A percentile compares a stretch with the other conserved stretches of the same genome.
These are phyloP conservation scores for Microtus oregoni DNA, from an alignment of 2,113 vertebrate genomes.

Conservation along the genomic window DNA sequence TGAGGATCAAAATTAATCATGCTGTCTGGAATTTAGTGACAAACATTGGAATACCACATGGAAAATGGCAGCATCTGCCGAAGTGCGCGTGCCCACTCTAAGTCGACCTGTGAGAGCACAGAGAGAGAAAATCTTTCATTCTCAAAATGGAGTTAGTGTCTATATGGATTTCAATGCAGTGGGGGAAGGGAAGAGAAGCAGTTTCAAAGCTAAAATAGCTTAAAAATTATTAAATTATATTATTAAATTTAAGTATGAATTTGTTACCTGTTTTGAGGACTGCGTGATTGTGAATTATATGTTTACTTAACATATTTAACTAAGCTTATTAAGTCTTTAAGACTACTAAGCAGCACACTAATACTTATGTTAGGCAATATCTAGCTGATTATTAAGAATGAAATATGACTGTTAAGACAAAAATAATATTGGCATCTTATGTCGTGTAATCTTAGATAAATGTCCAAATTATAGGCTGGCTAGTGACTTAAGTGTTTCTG, in stretches of 20 bases:
- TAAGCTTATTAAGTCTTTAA: neutral
- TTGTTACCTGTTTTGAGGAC: neutral
- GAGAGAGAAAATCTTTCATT: neutral
- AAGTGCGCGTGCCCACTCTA: neutral
- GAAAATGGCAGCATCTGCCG: constrained; percentile 65
- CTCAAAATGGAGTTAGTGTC: neutral
- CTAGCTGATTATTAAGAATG: constrained; percentile 53
- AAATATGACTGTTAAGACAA: neutral
- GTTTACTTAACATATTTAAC: neutral
- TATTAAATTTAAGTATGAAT: constrained; percentile 38
- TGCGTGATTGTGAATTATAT: neutral
- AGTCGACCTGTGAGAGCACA: neutral
- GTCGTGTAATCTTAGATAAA: neutral
- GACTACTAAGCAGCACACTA: neutral
- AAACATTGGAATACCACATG: neutral
- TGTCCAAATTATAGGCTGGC: neutral
- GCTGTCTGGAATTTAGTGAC: constrained; percentile 57
- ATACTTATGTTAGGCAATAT: neutral
- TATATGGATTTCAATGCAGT: neutral
- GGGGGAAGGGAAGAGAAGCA: neutral
- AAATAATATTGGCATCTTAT: neutral
- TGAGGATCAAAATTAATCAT: constrained; percentile 72
- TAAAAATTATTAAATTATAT: constrained; percentile 5
- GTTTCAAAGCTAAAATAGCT: constrained; percentile 38
- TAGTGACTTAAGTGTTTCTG: neutral